A percentile compares a stretch with the other conserved stretches of the same genome.
phyloP scores from a whole-genome alignment of 2,888 invertebrate genomes.

The Scrobipalpa atriplicella region DNA sequence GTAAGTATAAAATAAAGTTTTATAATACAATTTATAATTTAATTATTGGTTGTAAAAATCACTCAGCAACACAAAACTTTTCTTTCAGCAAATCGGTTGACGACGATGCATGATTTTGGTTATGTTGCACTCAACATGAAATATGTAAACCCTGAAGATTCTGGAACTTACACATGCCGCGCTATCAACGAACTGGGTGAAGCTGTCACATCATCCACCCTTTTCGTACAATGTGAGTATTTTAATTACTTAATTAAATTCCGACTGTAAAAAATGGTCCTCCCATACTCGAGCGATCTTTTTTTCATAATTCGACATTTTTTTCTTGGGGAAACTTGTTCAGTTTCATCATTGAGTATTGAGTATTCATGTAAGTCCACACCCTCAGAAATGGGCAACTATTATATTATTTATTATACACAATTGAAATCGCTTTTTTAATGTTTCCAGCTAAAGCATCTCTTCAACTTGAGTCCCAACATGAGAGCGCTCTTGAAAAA shows the following conservation, averaged over 20 bases:
- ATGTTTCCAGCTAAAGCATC: slow-evolving; percentile 89
- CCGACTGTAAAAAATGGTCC: background rate
- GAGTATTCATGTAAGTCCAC: too few relatives aligned
- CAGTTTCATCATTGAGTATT: too few relatives aligned
- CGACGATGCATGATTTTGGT: slow-evolving; percentile 98
- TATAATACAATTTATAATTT: background rate
- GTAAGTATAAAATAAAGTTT: slow-evolving; percentile 76
- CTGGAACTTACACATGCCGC: slow-evolving; percentile 97
- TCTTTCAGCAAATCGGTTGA: slow-evolving; percentile 90
- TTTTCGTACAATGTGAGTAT: slow-evolving; percentile 92
- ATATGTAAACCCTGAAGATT: slow-evolving; percentile 97
- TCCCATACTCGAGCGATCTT: too few relatives aligned
- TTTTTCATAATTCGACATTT: too few relatives aligned
- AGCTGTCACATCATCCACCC: slow-evolving; percentile 96
- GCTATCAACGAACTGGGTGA: slow-evolving; percentile 96
- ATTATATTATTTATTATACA: background rate
- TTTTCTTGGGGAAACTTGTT: too few relatives aligned
- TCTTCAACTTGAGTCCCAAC: slow-evolving; percentile 93
- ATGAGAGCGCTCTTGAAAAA: slow-evolving; percentile 94
- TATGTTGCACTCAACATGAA: slow-evolving; percentile 98
- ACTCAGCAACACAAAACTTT: slow-evolving; percentile 6
- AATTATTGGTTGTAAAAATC: background rate
- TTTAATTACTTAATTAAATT: background rate
- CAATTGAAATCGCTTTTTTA: background rate
- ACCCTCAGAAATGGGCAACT: too few relatives aligned